Evolutionary conservation across 2,797 vertebrate genomes (phyloP).

Genomic region (Antrozous pallidus): DNA sequence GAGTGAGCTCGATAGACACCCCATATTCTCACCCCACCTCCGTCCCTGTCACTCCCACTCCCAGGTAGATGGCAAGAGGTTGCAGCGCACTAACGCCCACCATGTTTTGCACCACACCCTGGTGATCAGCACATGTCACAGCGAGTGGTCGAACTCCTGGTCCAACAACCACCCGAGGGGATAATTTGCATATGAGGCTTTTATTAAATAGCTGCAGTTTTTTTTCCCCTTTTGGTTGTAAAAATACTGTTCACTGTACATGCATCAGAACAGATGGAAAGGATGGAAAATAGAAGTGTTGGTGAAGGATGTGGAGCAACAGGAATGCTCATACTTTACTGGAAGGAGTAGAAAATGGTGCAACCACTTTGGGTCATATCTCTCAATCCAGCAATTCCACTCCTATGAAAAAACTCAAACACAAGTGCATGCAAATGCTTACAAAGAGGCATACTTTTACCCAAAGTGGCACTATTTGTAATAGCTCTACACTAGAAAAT

Average conservation of each 20-base stretch:
- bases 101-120: too few relatives aligned
- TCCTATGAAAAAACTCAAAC: neutral
- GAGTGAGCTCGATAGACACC: too few relatives aligned
- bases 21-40: too few relatives aligned
- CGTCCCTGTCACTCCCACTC: too few relatives aligned
- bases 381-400: neutral
- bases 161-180: too few relatives aligned
- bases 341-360: neutral
- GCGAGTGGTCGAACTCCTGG: too few relatives aligned
- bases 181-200: too few relatives aligned
- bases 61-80: too few relatives aligned
- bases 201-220: neutral
- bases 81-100: too few relatives aligned
- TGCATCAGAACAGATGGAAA: neutral
- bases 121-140: too few relatives aligned
- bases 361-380: neutral
- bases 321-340: neutral
- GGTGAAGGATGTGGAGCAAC: neutral
- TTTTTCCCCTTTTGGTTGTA: neutral
- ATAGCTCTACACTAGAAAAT: slow-evolving; percentile 2
- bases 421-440: neutral
- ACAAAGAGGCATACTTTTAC: neutral
- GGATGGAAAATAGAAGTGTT: neutral
- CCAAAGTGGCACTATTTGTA: neutral
- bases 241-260: neutral